A percentile compares a stretch with the other conserved stretches of the same genome.
phyloP scores from a whole-genome alignment of 2,113 vertebrate genomes.

The Phrynosoma platyrhinos region DNA sequence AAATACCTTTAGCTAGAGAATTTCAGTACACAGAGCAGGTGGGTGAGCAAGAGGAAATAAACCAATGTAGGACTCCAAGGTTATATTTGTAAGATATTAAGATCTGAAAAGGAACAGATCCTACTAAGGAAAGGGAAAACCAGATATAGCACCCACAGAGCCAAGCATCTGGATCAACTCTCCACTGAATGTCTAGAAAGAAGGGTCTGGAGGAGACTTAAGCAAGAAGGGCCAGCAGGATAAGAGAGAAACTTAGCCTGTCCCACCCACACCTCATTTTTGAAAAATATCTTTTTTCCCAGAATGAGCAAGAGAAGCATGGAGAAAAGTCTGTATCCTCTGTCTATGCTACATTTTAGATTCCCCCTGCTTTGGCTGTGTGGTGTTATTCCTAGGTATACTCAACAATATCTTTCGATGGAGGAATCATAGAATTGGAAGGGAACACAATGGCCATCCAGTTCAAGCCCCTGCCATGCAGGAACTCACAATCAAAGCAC shows the following conservation, averaged over 20 bases:
- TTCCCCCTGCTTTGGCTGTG: background rate
- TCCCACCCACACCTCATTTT: too few species aligned
- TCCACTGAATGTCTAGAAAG: background rate
- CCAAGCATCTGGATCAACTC: too few species aligned
- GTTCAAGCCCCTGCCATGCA: too few species aligned
- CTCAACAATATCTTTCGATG: background rate
- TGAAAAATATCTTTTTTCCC: background rate
- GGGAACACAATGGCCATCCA: too few species aligned
- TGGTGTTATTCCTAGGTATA: background rate
- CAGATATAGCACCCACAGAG: background rate
- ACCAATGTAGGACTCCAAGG: background rate
- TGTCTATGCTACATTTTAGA: background rate
- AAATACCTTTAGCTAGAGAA: slow-evolving; percentile 20
- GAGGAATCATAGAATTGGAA: too few species aligned
- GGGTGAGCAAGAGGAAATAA: slow-evolving; percentile 12
- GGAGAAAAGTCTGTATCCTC: background rate
- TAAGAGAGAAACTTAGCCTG: background rate
- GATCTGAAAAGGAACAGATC: slow-evolving; percentile 13
- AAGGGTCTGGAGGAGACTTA: background rate
- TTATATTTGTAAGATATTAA: slow-evolving; percentile 32
- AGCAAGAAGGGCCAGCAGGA: background rate
- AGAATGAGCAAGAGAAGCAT: too few species aligned
- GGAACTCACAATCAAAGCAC: too few species aligned
- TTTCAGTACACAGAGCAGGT: slow-evolving; percentile 28
- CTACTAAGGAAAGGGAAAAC: slow-evolving; percentile 15